Evolutionary conservation across 2,888 invertebrate species (phyloP), one percentile per base, ranked within the genome.

Genomic region (Macaria liturata): DNA sequence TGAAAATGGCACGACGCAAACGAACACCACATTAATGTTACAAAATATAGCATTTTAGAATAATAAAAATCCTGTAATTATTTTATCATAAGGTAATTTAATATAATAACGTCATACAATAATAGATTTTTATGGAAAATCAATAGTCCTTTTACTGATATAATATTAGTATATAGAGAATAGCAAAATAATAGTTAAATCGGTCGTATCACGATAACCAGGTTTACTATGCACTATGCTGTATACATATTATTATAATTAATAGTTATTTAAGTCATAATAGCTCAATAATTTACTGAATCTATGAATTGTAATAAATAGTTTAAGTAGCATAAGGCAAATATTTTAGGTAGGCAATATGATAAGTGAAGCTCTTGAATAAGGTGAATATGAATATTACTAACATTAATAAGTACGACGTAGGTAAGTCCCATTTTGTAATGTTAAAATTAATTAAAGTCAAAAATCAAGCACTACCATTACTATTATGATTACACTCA

Each of bases 381-480:
- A 77, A 81, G 79, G 80, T 79, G 78, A 80, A 78, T 77, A 75
- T 81, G 78, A 80, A 74, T 74, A 74, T 72, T 77, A 77, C 78
- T 70, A 32, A 51, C 51, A 20, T 83, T 88, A 83, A 20, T 20
- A 80, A 59, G 74, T 68, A 74, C 70, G 59, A 44, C 48, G 52
- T 90, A 91, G 87, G 89, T 88, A 91, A 88, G 89, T 88, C 79
- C 84, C 90, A 89, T 91, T 91, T 91, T 90, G 89, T 91, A 91
- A 90, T 86, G 86, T 87, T 90, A 85, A 79, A 75, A 76, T 80
- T 81, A 89, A 84, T 84, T 82, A 81, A 84, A 81, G 84, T 79
- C 66, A 81, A 85, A 57, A 84, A 85, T 87, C 84, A 83, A 90
- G 90, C 91, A 92, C 91, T 87, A 87, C 81, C 83, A 89, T 85